Evolutionary conservation across 2,888 invertebrate species (phyloP).

Genomic region (Epistrophella euchroma): DNA sequence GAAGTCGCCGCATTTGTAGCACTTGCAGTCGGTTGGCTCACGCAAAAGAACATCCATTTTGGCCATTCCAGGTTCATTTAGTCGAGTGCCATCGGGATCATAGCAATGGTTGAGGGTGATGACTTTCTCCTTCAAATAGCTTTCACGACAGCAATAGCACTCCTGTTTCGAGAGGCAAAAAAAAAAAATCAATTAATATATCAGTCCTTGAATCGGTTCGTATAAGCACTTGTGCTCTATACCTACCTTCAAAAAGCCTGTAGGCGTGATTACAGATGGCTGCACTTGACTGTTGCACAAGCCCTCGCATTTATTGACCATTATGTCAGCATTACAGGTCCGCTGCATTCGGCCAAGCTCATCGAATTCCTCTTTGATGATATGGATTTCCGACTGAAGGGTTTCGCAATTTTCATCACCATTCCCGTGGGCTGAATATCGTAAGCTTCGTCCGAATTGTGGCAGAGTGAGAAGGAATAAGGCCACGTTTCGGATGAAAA

Average conservation of each 20-base stretch:
- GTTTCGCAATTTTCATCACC: slow-evolving; percentile 93
- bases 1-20: slow-evolving; percentile 94
- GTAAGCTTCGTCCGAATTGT: slow-evolving; percentile 74
- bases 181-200: slow-evolving; percentile 13
- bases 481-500: slow-evolving; percentile 50
- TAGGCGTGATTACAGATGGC: slow-evolving; percentile 94
- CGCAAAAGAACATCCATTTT: slow-evolving; percentile 92
- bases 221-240: too few species aligned
- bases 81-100: slow-evolving; percentile 92
- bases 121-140: slow-evolving; percentile 91
- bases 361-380: slow-evolving; percentile 96
- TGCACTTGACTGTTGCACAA: slow-evolving; percentile 96
- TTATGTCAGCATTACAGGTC: slow-evolving; percentile 95
- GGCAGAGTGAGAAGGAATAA: slow-evolving; percentile 58
- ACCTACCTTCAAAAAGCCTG: slow-evolving; percentile 91
- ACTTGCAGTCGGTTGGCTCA: slow-evolving; percentile 95
- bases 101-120: slow-evolving; percentile 94
- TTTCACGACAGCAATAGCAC: slow-evolving; percentile 96
- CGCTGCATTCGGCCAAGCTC: slow-evolving; percentile 92
- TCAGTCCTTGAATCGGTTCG: background rate
- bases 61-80: slow-evolving; percentile 88
- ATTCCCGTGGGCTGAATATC: slow-evolving; percentile 79
- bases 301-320: slow-evolving; percentile 97
- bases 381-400: slow-evolving; percentile 92
- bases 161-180: slow-evolving; percentile 85